Percentiles rank a stretch among this genome's conserved stretches.
These are phyloP conservation scores for Holocentrus rufus DNA, from an alignment of 2,797 vertebrate genomes.

Conservation along the genomic window DNA sequence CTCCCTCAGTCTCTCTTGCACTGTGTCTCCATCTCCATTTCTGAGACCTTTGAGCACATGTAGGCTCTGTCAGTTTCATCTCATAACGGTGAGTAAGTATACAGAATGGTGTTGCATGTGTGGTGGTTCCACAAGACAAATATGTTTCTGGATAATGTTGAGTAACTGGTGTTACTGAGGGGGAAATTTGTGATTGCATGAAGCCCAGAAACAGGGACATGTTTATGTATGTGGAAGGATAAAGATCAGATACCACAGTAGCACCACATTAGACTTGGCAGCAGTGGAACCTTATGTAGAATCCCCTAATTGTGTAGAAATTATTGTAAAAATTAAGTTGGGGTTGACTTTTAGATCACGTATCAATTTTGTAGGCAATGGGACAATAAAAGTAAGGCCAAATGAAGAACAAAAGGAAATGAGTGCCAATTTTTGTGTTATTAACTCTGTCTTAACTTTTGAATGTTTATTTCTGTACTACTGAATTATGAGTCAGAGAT, in stretches of 20 bases:
- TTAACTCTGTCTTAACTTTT: slow-evolving; percentile 30
- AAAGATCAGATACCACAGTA: too few species aligned
- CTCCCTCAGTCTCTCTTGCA: slow-evolving; percentile 26
- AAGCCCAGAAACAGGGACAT: not conserved
- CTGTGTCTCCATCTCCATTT: slow-evolving; percentile 33
- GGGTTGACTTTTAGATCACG: not conserved
- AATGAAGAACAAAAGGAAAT: not conserved
- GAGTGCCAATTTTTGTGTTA: not conserved
- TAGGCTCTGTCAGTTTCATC: slow-evolving; percentile 21
- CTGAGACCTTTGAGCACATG: slow-evolving; percentile 9
- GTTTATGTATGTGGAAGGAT: too few species aligned
- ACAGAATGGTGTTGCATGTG: slow-evolving; percentile 5
- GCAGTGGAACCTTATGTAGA: not conserved
- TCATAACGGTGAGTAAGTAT: slow-evolving; percentile 67
- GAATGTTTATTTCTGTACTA: slow-evolving; percentile 61
- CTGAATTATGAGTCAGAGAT: slow-evolving; percentile 68
- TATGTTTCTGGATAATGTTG: slow-evolving; percentile 29
- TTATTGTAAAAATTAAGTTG: not conserved
- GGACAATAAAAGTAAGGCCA: not conserved
- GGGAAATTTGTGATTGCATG: not conserved
- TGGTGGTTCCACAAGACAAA: slow-evolving; percentile 14
- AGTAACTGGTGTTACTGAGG: slow-evolving; percentile 1
- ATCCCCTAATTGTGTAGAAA: not conserved
- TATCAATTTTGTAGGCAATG: not conserved
- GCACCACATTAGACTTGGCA: too few species aligned